phyloP scores from a whole-genome alignment of 1,140 invertebrate genomes.

The Gonioctena quinquepunctata region DNA sequence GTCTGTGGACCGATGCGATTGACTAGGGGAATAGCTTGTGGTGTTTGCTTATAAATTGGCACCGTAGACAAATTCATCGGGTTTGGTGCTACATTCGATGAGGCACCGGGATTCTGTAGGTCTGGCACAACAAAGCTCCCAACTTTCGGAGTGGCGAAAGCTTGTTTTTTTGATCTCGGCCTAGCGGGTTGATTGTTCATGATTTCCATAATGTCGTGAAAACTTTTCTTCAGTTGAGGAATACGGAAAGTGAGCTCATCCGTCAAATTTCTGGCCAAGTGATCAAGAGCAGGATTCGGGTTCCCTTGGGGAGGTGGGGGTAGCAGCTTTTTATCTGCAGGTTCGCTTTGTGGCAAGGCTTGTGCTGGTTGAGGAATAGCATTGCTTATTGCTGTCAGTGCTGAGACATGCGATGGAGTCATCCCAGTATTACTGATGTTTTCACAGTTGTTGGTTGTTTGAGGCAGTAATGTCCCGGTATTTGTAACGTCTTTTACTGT shows the following conservation, averaged over 20 bases:
- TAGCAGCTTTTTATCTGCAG: background rate
- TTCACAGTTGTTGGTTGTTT: background rate
- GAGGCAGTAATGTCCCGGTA: background rate
- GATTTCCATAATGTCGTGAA: background rate
- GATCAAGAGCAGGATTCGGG: background rate
- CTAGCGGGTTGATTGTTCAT: background rate
- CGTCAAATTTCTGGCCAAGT: background rate
- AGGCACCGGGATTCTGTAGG: too few relatives aligned
- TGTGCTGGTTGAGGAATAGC: background rate
- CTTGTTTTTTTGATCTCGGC: background rate
- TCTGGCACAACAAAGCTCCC: too few relatives aligned
- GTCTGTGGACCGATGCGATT: background rate
- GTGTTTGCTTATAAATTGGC: background rate
- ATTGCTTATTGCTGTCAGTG: background rate
- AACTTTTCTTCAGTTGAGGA: background rate
- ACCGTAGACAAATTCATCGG: background rate
- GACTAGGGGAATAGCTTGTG: background rate
- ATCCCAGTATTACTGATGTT: background rate
- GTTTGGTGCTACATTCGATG: background rate
- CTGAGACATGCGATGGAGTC: background rate
- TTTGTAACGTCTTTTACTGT: background rate
- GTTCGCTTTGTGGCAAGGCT: background rate
- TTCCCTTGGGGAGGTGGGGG: background rate
- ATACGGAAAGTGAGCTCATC: background rate
- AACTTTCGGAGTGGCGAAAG: background rate